Evolutionary conservation across 2,888 invertebrate genomes (phyloP).

Genomic region (Fissipunctia ypsillon): DNA sequence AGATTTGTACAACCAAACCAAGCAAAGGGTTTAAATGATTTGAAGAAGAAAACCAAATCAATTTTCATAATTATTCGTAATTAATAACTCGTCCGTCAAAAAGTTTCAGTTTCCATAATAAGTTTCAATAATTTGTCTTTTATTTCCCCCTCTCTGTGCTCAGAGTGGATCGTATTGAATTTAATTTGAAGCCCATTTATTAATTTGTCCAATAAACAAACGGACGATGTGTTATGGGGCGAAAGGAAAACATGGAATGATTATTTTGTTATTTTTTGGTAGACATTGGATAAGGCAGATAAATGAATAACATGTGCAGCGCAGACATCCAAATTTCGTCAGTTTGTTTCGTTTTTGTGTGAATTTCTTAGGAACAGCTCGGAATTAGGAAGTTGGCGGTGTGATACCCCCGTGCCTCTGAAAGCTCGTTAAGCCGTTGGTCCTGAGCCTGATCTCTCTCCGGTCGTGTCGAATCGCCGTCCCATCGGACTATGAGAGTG

Average conservation of each 20-base stretch:
- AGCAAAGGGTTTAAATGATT: not conserved
- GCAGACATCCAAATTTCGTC: no score
- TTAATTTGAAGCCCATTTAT: constrained; percentile 26
- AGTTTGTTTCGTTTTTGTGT: no score
- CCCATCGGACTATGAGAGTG: no score
- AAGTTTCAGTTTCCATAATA: not conserved
- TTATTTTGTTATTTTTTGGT: not conserved
- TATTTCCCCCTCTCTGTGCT: not conserved
- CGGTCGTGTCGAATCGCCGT: no score
- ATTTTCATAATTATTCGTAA: not conserved
- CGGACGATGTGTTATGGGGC: not conserved
- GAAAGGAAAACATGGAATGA: constrained; percentile 6
- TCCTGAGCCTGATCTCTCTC: no score
- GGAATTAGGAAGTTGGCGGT: no score
- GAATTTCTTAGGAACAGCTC: no score
- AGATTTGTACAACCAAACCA: not conserved
- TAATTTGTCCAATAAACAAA: constrained; percentile 28
- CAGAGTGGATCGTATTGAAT: constrained; percentile 26
- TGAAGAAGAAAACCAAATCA: not conserved
- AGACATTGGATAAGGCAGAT: no score
- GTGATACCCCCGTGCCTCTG: no score
- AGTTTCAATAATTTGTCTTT: not conserved
- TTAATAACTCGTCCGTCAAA: not conserved
- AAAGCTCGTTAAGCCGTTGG: no score
- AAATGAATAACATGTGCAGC: no score